phyloP scores from a whole-genome alignment of 2,797 vertebrate genomes.

The Oceanodroma leucorhoa region DNA sequence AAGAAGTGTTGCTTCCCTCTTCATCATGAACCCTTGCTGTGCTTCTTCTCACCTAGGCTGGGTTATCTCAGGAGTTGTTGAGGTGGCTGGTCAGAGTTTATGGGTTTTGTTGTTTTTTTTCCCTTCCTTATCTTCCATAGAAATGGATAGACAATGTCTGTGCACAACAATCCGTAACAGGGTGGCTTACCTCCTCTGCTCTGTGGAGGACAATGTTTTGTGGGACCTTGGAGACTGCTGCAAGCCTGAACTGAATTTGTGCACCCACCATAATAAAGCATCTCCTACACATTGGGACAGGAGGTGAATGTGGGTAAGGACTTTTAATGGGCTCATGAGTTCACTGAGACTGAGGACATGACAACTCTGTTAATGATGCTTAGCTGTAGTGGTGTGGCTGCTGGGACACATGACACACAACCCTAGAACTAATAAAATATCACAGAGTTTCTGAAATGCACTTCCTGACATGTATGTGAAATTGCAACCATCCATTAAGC shows the following conservation, averaged over 20 bases:
- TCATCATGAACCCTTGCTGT: not conserved
- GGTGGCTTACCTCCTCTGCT: not conserved
- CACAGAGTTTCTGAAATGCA: not conserved
- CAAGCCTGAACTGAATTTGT: not conserved
- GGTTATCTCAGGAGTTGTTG: not conserved
- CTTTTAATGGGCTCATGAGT: not conserved
- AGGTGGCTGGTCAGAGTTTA: not conserved
- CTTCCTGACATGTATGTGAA: not conserved
- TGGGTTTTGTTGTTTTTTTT: not conserved
- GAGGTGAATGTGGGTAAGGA: not conserved
- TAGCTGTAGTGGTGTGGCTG: not conserved
- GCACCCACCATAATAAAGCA: not conserved
- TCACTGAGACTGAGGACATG: not conserved
- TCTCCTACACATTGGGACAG: not conserved
- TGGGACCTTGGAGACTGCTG: not conserved
- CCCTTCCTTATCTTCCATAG: not conserved
- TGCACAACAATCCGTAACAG: rapidly evolving
- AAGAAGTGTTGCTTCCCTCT: not conserved
- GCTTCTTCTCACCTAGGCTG: not conserved
- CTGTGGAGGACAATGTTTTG: not conserved
- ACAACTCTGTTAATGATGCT: not conserved
- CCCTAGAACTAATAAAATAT: not conserved
- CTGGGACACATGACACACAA: not conserved
- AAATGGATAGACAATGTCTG: not conserved
- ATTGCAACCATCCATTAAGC: not conserved